phyloP scores from a whole-genome alignment of 2,888 invertebrate species.

The Eretmocerus hayati region DNA sequence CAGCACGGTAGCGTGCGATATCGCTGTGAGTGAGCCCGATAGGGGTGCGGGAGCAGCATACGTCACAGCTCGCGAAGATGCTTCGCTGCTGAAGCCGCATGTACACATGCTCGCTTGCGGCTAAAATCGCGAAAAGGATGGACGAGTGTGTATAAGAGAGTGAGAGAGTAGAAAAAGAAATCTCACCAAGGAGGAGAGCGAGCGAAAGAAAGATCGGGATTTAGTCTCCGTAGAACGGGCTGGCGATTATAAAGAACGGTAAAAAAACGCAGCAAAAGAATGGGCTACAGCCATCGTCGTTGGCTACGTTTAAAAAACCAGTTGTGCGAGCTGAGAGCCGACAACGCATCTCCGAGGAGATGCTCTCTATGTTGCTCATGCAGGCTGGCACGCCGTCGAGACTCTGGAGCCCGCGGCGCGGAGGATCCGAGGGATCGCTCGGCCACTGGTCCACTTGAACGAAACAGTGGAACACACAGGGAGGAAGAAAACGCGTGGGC shows the following conservation, averaged over 20 bases:
- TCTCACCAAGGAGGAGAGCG: slow-evolving; percentile 5
- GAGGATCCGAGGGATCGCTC: no score
- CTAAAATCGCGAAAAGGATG: slow-evolving; percentile 24
- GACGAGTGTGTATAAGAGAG: slow-evolving; percentile 4
- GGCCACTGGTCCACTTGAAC: slow-evolving; percentile 20
- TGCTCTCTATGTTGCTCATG: slow-evolving; percentile 10
- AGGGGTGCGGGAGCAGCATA: not conserved
- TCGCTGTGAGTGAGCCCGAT: slow-evolving; percentile 21
- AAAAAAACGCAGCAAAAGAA: slow-evolving; percentile 37
- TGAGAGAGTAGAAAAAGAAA: slow-evolving; percentile 6
- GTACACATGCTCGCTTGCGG: no score
- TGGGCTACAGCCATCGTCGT: slow-evolving; percentile 40
- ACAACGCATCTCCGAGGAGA: slow-evolving; percentile 36
- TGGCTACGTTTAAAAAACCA: slow-evolving; percentile 45
- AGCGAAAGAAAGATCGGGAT: slow-evolving; percentile 28
- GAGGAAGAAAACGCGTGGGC: slow-evolving; percentile 46
- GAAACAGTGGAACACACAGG: slow-evolving; percentile 27
- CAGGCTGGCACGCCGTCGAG: no score
- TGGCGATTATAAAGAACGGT: slow-evolving; percentile 46
- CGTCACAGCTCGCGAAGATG: slow-evolving; percentile 10
- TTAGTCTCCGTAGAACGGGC: slow-evolving; percentile 34
- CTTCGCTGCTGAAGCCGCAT: slow-evolving; percentile 23
- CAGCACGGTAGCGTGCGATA: slow-evolving; percentile 18
- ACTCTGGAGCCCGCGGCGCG: slow-evolving; percentile 8
- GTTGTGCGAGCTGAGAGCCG: slow-evolving; percentile 44